Base-by-base conservation (phyloP, 2,888 invertebrate genomes). In the Eledone cirrhosa region DNA sequence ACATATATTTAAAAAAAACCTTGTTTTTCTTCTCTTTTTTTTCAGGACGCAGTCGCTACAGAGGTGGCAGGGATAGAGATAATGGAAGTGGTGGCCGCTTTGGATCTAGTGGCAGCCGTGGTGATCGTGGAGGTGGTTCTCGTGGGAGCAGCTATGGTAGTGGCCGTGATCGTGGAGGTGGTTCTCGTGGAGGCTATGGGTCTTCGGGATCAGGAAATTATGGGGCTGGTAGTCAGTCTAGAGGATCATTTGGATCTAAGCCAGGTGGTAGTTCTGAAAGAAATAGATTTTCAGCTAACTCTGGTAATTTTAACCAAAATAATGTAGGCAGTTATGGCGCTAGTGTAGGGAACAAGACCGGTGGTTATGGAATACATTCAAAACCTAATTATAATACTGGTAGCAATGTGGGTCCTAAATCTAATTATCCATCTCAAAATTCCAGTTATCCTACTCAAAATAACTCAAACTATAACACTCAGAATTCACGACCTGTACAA, bases 41-140 rank as follows among this genome's bases (percentile, higher is more conserved):
- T 82, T 19, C 80, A 84, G 84, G 84, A 77, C 84, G 84, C 74
- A 84, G 82, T 78, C 80, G 81, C 59, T 81, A 79, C 79, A 47
- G 79, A 47, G 78, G 67, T 78, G 65, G 78, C 78, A 77, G 77
- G 77, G 78, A 76, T 75, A 78, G 80, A 76, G 80, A 80, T 53
- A 77, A 79, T 77, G 78, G 81, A 75, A 77, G 77, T 69, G 77
- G 81, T 74, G 81, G 79, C 72, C 78, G 82, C 74, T 79, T 80
- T 47, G 72, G 81, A 48, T 75, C 75, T 48, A 77, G 81, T 72
- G 72, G 72, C 72, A 72, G 79, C 80, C 27, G 72, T 77, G 48
- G 80, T 29, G 78, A 77, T 67, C 75, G 80, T 72, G 67, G 79
- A 65, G 81, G 80, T 74, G 78, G 82, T 19, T 77, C 63, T 79